Percentiles rank a stretch among this genome's conserved stretches.
These are phyloP conservation scores for Teleopsis dalmanni DNA, from an alignment of 1,140 invertebrate species.

Conservation along the genomic window DNA sequence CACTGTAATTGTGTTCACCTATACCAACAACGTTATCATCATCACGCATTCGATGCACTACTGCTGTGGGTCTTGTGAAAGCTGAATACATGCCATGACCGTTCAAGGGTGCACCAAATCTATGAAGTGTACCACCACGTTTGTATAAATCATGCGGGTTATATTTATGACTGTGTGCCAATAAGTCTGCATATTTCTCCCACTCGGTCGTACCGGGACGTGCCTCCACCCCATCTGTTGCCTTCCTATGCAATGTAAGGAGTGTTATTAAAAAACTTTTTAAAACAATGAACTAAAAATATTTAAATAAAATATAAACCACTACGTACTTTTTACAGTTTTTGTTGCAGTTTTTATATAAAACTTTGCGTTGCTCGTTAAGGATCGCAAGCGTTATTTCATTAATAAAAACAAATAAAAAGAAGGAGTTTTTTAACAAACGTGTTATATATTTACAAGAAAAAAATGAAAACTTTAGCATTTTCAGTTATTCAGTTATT, in stretches of 20 bases:
- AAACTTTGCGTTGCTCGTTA: constrained; percentile 7
- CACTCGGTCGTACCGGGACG: constrained; percentile 36
- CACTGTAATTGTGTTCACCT: constrained; percentile 23
- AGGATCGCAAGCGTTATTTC: constrained; percentile 2
- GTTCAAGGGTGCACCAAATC: neutral
- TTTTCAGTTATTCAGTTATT: too few species aligned
- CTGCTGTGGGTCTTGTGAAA: neutral
- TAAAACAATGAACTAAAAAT: neutral
- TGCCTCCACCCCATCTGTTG: constrained; percentile 11
- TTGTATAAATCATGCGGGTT: constrained; percentile 31
- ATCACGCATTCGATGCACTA: neutral
- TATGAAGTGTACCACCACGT: constrained; percentile 8
- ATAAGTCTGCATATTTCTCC: constrained; percentile 35
- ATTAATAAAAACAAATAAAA: too few species aligned
- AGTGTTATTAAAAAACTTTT: neutral
- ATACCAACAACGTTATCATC: constrained; percentile 5
- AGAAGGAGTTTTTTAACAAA: too few species aligned
- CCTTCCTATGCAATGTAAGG: neutral
- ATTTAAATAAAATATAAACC: constrained; percentile 15
- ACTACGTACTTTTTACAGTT: constrained; percentile 16
- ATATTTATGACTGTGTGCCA: constrained; percentile 30
- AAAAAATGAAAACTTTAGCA: too few species aligned
- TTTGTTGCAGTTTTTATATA: constrained; percentile 9
- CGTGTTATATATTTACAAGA: too few species aligned
- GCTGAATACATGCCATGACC: neutral